Evolutionary conservation across 2,113 vertebrate genomes (phyloP).

Genomic region (Zeus faber): DNA sequence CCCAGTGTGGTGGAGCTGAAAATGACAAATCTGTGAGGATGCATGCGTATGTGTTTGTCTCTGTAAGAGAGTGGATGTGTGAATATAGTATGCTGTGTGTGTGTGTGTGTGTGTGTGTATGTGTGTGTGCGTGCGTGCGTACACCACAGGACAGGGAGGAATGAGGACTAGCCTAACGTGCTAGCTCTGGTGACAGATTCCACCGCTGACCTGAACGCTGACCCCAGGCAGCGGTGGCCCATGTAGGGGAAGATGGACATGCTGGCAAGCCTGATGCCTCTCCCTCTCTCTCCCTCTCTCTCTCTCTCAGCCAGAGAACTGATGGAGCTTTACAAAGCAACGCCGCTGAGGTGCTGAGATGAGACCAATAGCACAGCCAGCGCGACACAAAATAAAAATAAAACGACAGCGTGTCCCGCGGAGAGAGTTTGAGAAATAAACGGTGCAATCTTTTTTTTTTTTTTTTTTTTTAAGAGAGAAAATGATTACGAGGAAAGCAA

Average conservation of each 20-base stretch:
- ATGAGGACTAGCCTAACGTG: not conserved
- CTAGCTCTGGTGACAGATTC: slow-evolving; percentile 56
- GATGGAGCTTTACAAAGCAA: slow-evolving; percentile 50
- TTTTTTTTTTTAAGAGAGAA: too few relatives aligned
- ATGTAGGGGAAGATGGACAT: slow-evolving; percentile 62
- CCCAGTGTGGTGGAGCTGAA: slow-evolving; percentile 27
- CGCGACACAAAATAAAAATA: slow-evolving; percentile 19
- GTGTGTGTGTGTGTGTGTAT: not conserved
- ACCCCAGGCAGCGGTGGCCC: slow-evolving; percentile 54
- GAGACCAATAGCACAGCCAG: slow-evolving; percentile 38
- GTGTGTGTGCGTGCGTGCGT: not conserved
- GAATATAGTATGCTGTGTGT: not conserved
- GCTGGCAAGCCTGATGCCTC: slow-evolving; percentile 49
- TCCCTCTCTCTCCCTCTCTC: slow-evolving; percentile 44
- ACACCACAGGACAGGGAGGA: slow-evolving; percentile 48
- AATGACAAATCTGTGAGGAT: slow-evolving; percentile 30
- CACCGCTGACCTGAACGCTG: slow-evolving; percentile 57
- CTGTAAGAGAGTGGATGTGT: not conserved
- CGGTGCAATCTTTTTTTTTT: too few relatives aligned
- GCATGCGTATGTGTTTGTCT: not conserved
- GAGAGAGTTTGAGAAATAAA: slow-evolving; percentile 11
- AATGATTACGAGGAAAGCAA: too few relatives aligned
- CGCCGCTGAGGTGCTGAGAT: slow-evolving; percentile 49
- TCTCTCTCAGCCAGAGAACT: slow-evolving; percentile 32
- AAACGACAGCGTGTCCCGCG: slow-evolving; percentile 17